phyloP scores from a whole-genome alignment of 1,140 invertebrate genomes.

The Alviniconcha marisindica region DNA sequence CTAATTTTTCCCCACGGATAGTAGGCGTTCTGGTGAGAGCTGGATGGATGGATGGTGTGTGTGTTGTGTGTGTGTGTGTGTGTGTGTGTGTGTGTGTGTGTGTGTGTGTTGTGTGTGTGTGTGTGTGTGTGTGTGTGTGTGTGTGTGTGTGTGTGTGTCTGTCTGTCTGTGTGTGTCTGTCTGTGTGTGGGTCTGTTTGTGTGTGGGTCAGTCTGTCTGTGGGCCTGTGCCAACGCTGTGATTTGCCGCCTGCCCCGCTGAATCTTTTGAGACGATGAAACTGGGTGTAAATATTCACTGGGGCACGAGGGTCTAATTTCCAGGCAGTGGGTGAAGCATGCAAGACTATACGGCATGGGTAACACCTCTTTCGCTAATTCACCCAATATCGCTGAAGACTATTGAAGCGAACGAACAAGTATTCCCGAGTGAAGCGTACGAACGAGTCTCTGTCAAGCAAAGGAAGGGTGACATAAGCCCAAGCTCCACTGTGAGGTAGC shows the following conservation, averaged over 20 bases:
- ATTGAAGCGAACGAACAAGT: no score
- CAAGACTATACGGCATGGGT: no score
- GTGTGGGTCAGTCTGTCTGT: not conserved
- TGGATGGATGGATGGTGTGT: not conserved
- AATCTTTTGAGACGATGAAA: not conserved
- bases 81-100: not conserved
- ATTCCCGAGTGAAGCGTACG: no score
- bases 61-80: constrained; percentile 7
- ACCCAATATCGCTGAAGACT: no score
- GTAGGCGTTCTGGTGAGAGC: not conserved
- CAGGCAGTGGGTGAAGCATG: no score
- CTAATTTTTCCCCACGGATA: no score
- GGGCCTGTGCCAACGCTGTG: not conserved
- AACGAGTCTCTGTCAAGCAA: no score
- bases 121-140: not conserved
- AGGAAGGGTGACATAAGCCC: no score
- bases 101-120: not conserved
- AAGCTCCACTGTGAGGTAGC: no score
- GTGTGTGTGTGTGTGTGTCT: constrained; percentile 5
- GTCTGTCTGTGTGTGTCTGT: constrained; percentile 1
- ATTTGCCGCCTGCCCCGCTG: not conserved
- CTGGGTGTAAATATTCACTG: no score
- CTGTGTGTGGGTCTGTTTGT: not conserved
- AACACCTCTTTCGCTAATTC: no score
- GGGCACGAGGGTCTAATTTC: no score